Evolutionary conservation across 2,797 vertebrate genomes (phyloP), one percentile per base, ranked within the genome.

Genomic region (Oreortyx pictus): DNA sequence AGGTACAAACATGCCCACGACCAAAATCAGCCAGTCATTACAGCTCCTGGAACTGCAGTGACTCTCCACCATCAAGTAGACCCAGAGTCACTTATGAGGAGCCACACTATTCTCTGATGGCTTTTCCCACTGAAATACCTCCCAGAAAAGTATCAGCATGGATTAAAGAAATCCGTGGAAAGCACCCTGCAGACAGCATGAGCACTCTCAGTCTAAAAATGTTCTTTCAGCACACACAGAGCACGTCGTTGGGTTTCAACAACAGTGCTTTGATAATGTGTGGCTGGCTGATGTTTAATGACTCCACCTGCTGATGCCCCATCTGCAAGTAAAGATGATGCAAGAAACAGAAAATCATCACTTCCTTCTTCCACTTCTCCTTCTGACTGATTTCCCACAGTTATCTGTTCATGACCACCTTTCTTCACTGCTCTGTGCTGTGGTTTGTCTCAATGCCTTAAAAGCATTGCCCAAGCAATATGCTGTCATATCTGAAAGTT

Each of bases 291-390:
- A 61, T 49, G 9, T 76, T 91, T 73, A 82, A 72, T 20, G 71
- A n/a, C 31, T 71, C 27, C 39, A 91, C 80, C 31, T 91, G 74
- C 67, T 39, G 17, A 74, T 86, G 67, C 61, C 57, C 74, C 89
- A 16, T 17, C 49, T 92, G 23, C 9, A 71, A 79, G 77, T 49
- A 68, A 87, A 71, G n/a, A 91, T 56, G 60, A 59, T 35, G 46
- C 37, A 95, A 84, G 52, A 67, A 94, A 81, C 9, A 82, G 23
- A 95, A 87, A 89, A 93, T 9, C 18, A 14, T 67, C 18, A 14
- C 56, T 93, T 96, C 62, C 47, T 73, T 70, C 59, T 92, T 60
- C 50, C 25, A 50, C 39, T 85, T 77, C 44, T 86, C 92, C 57
- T 93, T 87, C 70, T 94, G 52, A 80, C 18, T 44, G 1, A 41